These are phyloP conservation scores for Chrysoperla carnea DNA, from an alignment of 1,140 invertebrate species.

Conservation along the genomic window DNA sequence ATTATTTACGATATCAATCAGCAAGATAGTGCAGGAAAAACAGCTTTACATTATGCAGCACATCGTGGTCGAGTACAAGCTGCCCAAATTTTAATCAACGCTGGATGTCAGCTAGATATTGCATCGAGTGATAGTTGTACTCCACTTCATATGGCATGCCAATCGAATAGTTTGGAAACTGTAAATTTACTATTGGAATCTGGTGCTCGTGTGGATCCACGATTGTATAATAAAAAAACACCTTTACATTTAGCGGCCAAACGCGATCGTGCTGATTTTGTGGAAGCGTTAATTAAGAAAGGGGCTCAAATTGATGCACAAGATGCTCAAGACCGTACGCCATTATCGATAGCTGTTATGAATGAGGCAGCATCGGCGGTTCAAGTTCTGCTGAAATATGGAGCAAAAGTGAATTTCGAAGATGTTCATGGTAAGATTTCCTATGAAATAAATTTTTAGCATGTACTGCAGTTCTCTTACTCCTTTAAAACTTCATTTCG, in stretches of 20 bases:
- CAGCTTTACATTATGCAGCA: constrained; percentile 39
- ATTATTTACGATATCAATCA: constrained; percentile 26
- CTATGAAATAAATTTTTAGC: too few relatives aligned
- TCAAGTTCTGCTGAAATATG: constrained; percentile 25
- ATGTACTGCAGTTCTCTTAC: too few relatives aligned
- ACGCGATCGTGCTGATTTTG: constrained; percentile 27
- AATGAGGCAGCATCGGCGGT: constrained; percentile 26
- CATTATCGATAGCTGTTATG: constrained; percentile 31
- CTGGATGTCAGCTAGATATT: constrained; percentile 18
- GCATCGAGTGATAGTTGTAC: constrained; percentile 17
- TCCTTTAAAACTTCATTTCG: too few relatives aligned
- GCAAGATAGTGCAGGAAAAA: constrained; percentile 30
- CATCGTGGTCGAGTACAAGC: constrained; percentile 31
- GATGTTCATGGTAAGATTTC: constrained; percentile 25
- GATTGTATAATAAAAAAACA: constrained; percentile 78
- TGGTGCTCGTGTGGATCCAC: constrained; percentile 61
- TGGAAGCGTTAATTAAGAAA: constrained; percentile 33
- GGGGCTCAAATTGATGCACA: constrained; percentile 34
- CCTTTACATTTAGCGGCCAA: constrained; percentile 83
- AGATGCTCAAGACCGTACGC: constrained; percentile 33
- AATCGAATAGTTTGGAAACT: constrained; percentile 28
- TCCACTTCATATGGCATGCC: constrained; percentile 37
- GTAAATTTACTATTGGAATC: constrained; percentile 62
- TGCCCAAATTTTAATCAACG: constrained; percentile 3
- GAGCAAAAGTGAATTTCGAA: constrained; percentile 37